phyloP scores from a whole-genome alignment of 1,140 invertebrate species.

The Nebria ingens region DNA sequence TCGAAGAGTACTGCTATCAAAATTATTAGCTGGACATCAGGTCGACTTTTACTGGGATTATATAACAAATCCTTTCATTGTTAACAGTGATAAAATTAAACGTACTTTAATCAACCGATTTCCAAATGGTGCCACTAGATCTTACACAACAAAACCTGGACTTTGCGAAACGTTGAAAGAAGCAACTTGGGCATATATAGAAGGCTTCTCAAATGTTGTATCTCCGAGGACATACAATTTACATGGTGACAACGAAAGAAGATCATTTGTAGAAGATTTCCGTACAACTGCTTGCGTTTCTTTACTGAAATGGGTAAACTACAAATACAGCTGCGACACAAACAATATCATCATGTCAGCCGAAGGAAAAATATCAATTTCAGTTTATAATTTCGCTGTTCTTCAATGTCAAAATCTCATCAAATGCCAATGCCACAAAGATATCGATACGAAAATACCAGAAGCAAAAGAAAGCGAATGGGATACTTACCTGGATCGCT shows the following conservation, averaged over 20 bases:
- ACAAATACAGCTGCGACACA: too few species aligned
- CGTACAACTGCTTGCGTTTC: slow-evolving; percentile 73
- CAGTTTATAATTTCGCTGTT: slow-evolving; percentile 44
- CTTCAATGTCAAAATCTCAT: slow-evolving; percentile 43
- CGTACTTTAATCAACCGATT: slow-evolving; percentile 41
- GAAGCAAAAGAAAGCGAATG: slow-evolving; percentile 47
- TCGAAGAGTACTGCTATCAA: slow-evolving; percentile 39
- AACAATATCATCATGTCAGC: slow-evolving; percentile 35
- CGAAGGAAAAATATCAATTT: slow-evolving; percentile 38
- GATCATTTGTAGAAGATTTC: slow-evolving; percentile 45
- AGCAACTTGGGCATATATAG: slow-evolving; percentile 46
- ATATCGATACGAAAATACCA: slow-evolving; percentile 38
- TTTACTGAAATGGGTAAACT: slow-evolving; percentile 66
- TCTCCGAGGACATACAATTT: slow-evolving; percentile 46
- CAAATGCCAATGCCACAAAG: slow-evolving; percentile 37
- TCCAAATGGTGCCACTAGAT: slow-evolving; percentile 25
- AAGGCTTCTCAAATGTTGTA: slow-evolving; percentile 41
- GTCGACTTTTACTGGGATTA: slow-evolving; percentile 48
- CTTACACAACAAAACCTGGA: slow-evolving; percentile 50
- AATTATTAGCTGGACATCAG: slow-evolving; percentile 43
- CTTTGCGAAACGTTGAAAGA: slow-evolving; percentile 45
- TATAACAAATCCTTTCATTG: slow-evolving; percentile 32
- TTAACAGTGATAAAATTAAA: slow-evolving; percentile 31
- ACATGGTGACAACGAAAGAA: slow-evolving; percentile 37
- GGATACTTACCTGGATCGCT: slow-evolving; percentile 56